Conservation (phyloP, 2,797 vertebrate genomes). For the Chanos chanos region DNA sequence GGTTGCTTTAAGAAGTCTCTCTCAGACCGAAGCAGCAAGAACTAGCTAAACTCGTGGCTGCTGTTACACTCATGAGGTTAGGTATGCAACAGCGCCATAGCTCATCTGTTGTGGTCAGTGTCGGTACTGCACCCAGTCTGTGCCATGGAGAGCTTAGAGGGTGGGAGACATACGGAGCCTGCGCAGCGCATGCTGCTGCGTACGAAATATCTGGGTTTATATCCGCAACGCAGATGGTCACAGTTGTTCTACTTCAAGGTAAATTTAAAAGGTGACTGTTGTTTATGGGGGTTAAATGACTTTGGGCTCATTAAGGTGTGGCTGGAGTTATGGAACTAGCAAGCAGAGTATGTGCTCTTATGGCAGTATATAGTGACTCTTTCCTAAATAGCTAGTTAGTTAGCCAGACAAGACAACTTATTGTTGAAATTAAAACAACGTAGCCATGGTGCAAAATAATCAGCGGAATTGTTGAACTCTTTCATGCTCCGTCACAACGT, state of each 20-base stretch:
- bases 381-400: slow-evolving; percentile 23
- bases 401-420: slow-evolving; percentile 14
- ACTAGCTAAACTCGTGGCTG: slow-evolving; percentile 26
- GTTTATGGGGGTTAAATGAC: not conserved
- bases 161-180: slow-evolving; percentile 27
- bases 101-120: slow-evolving; percentile 4
- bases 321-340: not conserved
- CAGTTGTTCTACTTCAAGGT: slow-evolving; percentile 11
- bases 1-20: too few relatives aligned
- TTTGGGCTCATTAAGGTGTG: not conserved
- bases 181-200: slow-evolving; percentile 37
- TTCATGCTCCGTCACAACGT: too few relatives aligned
- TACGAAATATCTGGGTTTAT: slow-evolving; percentile 50
- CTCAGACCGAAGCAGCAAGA: too few relatives aligned
- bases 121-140: slow-evolving; percentile 12
- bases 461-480: too few relatives aligned
- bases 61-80: not conserved
- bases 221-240: slow-evolving; percentile 12
- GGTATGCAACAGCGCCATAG: slow-evolving; percentile 29
- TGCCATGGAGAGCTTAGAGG: slow-evolving; percentile 3
- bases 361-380: not conserved
- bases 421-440: slow-evolving; percentile 10
- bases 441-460: too few relatives aligned
- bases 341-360: not conserved
- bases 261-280: not conserved